Evolutionary conservation across 2,113 vertebrate genomes (phyloP).

Genomic region (Nymphicus hollandicus): DNA sequence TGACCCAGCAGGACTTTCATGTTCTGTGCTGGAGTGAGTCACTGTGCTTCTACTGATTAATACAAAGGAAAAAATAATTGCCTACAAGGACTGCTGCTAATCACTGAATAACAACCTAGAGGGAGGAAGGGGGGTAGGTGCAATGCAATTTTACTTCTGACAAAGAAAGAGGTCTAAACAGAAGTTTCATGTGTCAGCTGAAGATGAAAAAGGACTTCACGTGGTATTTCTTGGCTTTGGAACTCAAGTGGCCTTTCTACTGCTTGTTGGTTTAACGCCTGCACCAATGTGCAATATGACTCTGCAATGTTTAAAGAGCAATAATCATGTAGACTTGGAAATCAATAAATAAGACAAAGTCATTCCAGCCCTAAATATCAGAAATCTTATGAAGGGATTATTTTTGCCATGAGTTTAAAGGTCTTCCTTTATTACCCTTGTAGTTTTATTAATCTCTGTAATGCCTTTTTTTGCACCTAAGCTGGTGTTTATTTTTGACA

Average conservation of each 20-base stretch:
- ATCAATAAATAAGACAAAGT: conserved; percentile 27
- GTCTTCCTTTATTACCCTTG: conserved; percentile 9
- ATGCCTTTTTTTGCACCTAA: neutral
- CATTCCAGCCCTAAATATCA: conserved; percentile 8
- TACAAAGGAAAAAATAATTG: neutral
- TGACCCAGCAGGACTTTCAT: neutral
- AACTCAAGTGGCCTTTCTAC: neutral
- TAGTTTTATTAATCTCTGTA: neutral
- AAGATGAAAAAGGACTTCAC: neutral
- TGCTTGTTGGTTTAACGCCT: neutral
- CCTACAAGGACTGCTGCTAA: neutral
- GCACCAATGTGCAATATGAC: neutral
- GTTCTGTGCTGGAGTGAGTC: neutral
- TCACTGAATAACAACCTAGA: neutral
- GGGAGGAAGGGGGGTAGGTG: neutral
- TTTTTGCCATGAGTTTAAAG: neutral
- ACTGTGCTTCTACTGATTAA: neutral
- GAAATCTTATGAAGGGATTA: neutral
- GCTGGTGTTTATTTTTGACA: neutral
- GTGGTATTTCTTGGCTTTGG: neutral
- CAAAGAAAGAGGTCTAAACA: neutral
- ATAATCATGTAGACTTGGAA: neutral
- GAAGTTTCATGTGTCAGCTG: neutral
- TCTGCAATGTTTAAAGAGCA: neutral
- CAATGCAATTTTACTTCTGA: neutral